A percentile compares a stretch with the other conserved stretches of the same genome.
Conservation (phyloP, 2,888 invertebrate species). For the Hartigia nigra region DNA sequence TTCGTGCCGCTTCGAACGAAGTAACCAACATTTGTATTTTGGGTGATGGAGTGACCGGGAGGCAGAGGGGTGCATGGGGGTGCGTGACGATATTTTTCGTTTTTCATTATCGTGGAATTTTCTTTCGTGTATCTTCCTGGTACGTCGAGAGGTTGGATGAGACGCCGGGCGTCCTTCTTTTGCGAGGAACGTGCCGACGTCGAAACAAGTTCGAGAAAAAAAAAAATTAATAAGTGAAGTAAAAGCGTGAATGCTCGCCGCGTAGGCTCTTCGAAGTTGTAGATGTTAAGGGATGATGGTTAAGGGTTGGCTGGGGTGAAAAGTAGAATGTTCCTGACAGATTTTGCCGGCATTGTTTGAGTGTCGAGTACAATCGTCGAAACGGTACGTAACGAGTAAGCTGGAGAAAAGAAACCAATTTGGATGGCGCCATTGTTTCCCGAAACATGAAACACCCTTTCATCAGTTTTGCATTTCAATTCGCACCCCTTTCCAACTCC, state of each 20-base stretch:
- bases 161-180: too few relatives aligned
- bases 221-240: background rate
- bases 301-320: background rate
- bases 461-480: background rate
- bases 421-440: too few relatives aligned
- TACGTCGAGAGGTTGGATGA: too few relatives aligned
- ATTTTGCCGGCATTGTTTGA: background rate
- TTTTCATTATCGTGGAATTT: background rate
- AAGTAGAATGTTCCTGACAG: background rate
- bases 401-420: too few relatives aligned
- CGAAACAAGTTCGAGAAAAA: background rate
- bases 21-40: background rate
- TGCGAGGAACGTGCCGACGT: background rate
- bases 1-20: conserved; percentile 18
- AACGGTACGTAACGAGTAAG: background rate
- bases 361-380: background rate
- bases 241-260: background rate
- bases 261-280: background rate
- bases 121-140: background rate
- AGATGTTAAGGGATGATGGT: background rate
- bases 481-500: background rate
- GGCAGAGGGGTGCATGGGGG: too few relatives aligned
- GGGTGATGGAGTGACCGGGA: too few relatives aligned
- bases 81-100: background rate
- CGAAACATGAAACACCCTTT: background rate